phyloP scores from a whole-genome alignment of 2,797 vertebrate species.

The Carcharodon carcharias region DNA sequence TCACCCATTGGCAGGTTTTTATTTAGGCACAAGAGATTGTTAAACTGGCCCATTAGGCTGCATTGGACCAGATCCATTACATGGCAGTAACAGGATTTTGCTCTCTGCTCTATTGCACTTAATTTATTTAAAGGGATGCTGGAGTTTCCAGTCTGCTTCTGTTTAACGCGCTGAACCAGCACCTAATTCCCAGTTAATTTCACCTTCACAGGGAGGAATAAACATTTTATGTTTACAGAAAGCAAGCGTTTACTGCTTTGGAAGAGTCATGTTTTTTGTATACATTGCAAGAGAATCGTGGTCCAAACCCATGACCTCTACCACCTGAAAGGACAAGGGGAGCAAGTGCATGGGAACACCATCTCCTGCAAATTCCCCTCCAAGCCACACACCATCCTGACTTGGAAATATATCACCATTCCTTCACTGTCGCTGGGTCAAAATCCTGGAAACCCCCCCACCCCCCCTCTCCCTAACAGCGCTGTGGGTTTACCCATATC shows the following conservation, averaged over 20 bases:
- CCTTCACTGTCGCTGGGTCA: too few relatives aligned
- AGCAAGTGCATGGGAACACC: too few relatives aligned
- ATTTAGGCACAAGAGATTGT: background rate
- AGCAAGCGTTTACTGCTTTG: background rate
- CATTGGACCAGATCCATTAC: background rate
- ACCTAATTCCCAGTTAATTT: background rate
- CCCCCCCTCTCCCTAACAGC: too few relatives aligned
- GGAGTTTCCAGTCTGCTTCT: background rate
- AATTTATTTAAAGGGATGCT: background rate
- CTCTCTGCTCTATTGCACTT: background rate
- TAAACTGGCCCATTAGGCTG: background rate
- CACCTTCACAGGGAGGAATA: background rate
- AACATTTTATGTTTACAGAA: background rate
- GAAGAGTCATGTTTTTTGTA: background rate
- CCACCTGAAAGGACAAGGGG: too few relatives aligned
- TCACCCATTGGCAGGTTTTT: background rate
- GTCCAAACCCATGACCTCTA: too few relatives aligned
- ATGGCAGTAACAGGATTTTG: background rate
- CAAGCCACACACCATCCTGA: too few relatives aligned
- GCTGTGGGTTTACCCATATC: too few relatives aligned
- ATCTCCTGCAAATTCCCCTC: too few relatives aligned
- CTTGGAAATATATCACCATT: too few relatives aligned
- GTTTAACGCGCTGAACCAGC: background rate
- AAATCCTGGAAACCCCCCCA: too few relatives aligned
- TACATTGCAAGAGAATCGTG: too few relatives aligned